phyloP scores from a whole-genome alignment of 2,888 invertebrate species.

The Agrotis segetum region DNA sequence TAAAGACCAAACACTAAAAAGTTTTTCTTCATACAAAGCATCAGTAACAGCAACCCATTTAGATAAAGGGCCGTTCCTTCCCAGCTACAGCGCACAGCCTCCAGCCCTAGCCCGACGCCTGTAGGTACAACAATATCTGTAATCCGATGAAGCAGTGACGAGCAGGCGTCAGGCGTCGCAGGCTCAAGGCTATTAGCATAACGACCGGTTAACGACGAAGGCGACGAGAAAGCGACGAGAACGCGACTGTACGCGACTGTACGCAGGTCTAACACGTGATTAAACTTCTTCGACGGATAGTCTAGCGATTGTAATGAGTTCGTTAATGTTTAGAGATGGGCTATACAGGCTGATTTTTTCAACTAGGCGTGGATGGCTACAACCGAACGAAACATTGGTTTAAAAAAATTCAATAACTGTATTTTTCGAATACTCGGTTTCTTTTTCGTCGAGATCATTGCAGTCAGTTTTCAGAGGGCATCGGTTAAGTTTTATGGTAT shows the following conservation, averaged over 20 bases:
- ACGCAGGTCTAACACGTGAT: conserved; percentile 42
- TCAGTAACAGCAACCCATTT: not conserved
- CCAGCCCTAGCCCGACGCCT: not conserved
- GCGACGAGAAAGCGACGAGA: conserved; percentile 31
- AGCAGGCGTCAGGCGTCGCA: conserved; percentile 49
- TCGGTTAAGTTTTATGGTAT: no score
- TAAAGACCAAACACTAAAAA: not conserved
- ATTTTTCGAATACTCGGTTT: no score
- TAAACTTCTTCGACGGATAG: conserved; percentile 43
- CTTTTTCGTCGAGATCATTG: no score
- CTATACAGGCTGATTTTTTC: no score
- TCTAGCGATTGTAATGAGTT: conserved; percentile 30
- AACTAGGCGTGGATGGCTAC: no score
- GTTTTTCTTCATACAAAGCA: not conserved
- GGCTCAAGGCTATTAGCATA: conserved; percentile 70
- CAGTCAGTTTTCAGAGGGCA: no score
- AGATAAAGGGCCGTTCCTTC: conserved; percentile 3
- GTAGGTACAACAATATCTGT: conserved; percentile 50
- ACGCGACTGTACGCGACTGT: conserved; percentile 29
- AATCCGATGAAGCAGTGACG: conserved; percentile 58
- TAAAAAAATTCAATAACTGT: no score
- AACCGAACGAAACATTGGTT: no score
- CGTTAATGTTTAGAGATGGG: conserved; percentile 8
- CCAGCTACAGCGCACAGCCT: not conserved
- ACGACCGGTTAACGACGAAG: conserved; percentile 73